Base-by-base conservation (phyloP, 2,113 vertebrate species). In the Takifugu flavidus region DNA sequence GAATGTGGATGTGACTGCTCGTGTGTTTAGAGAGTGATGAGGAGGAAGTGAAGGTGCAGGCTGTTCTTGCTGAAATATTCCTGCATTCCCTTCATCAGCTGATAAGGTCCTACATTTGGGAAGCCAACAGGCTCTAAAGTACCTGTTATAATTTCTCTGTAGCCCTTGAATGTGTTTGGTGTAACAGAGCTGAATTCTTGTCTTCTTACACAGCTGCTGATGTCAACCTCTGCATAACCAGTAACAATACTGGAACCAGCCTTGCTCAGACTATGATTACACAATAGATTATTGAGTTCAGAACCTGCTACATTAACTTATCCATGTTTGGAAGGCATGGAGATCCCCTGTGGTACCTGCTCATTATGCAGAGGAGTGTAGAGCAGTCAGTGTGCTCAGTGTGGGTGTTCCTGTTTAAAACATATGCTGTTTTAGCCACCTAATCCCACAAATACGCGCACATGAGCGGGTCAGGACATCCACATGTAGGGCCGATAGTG, bases 331-430 rank as follows among this genome's bases (percentile, higher is more conserved):
- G 59, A 64, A 73, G 75, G 61, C 26, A 26, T 28, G 25, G 73
- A 79, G 78, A 78, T 85, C 82, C 80, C 65, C 64, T 13, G 28
- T 79, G 70, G 83, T 85, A 78, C 77, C 64, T 74, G 53, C 43
- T 67, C 72, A 71, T 81, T 80, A 69, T 82, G 68, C 49, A 8
- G 46, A 70, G 53, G 55, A 69, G 53, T 62, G 70, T 49, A 59
- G 70, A 65, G 50, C 34, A 39, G 7, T 39, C 8, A 11, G 34
- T 39, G 11, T n/a, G 15, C 47, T 25, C 25, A 20, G 20, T 11
- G 25, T 49, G n/a, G 3, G 25, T n/a, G 7, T n/a, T n/a, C 58
- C 50, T 68, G 51, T 66, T 27, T 59, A 39, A 39, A 39, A 3
- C 34, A 39, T 39, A 11, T 39, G 34, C 34, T 39, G 34, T 39